These are phyloP conservation scores for Hippocampus barbouri DNA, from an alignment of 2,113 vertebrate genomes.

Conservation along the genomic window DNA sequence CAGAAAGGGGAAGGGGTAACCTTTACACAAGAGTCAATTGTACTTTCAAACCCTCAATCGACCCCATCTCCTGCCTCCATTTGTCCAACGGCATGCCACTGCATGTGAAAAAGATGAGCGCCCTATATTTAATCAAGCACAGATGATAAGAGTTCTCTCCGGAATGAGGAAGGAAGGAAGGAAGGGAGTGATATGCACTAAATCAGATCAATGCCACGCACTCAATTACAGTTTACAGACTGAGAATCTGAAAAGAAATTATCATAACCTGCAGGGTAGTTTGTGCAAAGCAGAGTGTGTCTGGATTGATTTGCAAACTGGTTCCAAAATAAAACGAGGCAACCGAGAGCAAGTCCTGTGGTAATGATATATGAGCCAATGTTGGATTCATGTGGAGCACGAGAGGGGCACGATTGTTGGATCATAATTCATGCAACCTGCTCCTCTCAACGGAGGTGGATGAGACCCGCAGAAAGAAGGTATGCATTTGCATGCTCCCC, in stretches of 20 bases:
- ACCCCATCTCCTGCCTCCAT: constrained; percentile 24
- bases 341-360: constrained; percentile 42
- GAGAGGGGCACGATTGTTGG: constrained; percentile 62
- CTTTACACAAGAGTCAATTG: constrained; percentile 40
- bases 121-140: constrained; percentile 13
- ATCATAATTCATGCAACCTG: constrained; percentile 70
- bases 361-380: constrained; percentile 56
- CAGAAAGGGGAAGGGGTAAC: constrained; percentile 11
- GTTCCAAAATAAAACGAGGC: constrained; percentile 41
- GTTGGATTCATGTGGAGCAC: constrained; percentile 55
- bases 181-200: constrained; percentile 25
- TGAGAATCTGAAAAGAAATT: constrained; percentile 30
- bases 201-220: constrained; percentile 41
- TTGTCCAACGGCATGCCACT: constrained; percentile 19
- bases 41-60: constrained; percentile 34
- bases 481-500: constrained; percentile 15
- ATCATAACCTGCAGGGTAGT: constrained; percentile 42
- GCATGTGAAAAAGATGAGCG: constrained; percentile 10
- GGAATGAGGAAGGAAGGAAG: constrained; percentile 37
- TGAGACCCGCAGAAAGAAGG: constrained; percentile 54
- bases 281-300: constrained; percentile 31
- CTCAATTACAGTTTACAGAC: constrained; percentile 26
- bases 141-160: constrained; percentile 32
- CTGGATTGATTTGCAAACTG: constrained; percentile 44
- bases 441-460: constrained; percentile 62